A percentile compares a stretch with the other conserved stretches of the same genome.
Conservation (phyloP, 2,888 invertebrate species). For the Chaetogeoica ovagalla region DNA sequence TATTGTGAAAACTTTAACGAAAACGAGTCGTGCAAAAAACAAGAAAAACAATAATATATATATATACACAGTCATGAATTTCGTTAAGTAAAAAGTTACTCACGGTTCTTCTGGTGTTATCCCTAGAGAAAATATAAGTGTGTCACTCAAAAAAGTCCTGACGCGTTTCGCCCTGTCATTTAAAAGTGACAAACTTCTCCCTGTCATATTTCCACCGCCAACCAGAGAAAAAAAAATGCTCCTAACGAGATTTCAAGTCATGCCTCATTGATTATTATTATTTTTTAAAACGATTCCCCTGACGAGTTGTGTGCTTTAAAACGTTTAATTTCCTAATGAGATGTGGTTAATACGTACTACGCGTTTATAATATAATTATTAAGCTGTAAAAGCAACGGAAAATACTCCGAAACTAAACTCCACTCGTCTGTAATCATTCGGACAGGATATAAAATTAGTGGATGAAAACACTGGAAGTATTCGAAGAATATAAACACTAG, state of each 20-base stretch:
- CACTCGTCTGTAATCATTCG: no score
- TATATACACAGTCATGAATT: no score
- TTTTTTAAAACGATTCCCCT: neutral
- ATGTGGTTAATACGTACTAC: no score
- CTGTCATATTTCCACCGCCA: no score
- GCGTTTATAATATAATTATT: no score
- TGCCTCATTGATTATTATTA: neutral
- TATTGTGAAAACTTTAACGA: neutral
- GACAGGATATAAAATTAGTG: no score
- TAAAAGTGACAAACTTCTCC: neutral
- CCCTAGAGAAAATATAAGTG: conserved; percentile 1
- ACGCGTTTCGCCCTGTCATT: conserved; percentile 11
- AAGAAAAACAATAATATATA: neutral
- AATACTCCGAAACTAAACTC: no score
- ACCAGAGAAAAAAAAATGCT: neutral
- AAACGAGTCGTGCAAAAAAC: neutral
- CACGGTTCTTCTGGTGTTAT: neutral
- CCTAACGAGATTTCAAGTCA: neutral
- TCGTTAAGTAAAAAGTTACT: neutral
- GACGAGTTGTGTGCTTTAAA: no score
- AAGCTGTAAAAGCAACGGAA: no score
- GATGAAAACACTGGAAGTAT: no score
- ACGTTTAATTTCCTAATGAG: no score
- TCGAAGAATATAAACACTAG: no score
- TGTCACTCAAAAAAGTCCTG: conserved; percentile 14